Evolutionary conservation across 2,113 vertebrate genomes (phyloP).

Genomic region (Bungarus multicinctus): DNA sequence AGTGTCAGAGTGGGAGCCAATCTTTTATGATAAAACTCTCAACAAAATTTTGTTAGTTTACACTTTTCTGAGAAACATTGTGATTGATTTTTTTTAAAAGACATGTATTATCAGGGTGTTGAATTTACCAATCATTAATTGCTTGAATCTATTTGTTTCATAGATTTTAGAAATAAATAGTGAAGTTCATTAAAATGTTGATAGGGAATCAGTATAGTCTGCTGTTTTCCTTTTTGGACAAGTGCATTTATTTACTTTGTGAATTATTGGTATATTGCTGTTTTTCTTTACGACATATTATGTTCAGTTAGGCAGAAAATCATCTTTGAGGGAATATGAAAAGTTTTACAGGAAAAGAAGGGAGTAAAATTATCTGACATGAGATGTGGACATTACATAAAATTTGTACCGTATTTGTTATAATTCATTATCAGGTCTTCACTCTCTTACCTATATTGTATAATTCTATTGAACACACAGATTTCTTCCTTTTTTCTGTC

Average conservation of each 20-base stretch:
- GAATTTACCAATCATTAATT: slow-evolving; percentile 8
- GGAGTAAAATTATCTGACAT: not conserved
- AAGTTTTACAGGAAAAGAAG: not conserved
- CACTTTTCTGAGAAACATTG: not conserved
- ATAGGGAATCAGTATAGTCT: not conserved
- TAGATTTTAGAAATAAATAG: slow-evolving; percentile 21
- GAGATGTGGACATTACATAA: not conserved
- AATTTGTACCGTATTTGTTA: not conserved
- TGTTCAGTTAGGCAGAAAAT: not conserved
- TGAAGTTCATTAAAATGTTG: not conserved
- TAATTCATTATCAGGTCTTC: slow-evolving; percentile 19
- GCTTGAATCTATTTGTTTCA: slow-evolving; percentile 20
- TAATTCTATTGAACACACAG: not conserved
- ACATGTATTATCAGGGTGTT: slow-evolving; percentile 14
- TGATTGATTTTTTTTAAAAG: slow-evolving; percentile 29
- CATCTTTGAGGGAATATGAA: not conserved
- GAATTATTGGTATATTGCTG: not conserved
- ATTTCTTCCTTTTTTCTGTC: not conserved
- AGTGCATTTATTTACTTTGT: not conserved
- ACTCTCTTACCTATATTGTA: not conserved
- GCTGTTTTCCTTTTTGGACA: not conserved
- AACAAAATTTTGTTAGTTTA: slow-evolving; percentile 5
- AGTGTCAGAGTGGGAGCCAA: not conserved
- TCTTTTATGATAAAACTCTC: not conserved
- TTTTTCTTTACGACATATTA: not conserved